Conservation (phyloP, 30 jellyfish, hydroid and myxozoan genomes). For the Aurelia sp. region DNA sequence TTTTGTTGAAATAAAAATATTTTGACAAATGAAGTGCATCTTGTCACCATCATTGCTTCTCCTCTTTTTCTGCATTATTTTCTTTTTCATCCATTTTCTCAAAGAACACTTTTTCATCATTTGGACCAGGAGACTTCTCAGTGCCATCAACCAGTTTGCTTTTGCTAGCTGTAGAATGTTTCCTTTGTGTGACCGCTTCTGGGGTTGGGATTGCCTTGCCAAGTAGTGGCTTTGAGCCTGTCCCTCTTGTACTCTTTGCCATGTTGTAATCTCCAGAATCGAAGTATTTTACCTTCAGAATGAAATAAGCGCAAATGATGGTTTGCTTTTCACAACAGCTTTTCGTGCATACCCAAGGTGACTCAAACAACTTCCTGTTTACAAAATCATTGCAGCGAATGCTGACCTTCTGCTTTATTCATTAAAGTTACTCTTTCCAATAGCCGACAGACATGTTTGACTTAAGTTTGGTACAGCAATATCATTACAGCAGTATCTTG, state of each 20-base stretch:
- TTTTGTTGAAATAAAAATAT: no score
- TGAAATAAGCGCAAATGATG: no score
- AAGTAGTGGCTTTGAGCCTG: conserved; percentile 73
- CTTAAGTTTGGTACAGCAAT: no score
- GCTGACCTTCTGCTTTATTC: no score
- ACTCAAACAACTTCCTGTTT: no score
- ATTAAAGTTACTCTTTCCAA: no score
- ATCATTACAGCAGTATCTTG: no score
- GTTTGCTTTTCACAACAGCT: no score
- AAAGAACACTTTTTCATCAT: conserved; percentile 51
- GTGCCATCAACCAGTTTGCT: conserved; percentile 81
- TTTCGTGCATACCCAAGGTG: no score
- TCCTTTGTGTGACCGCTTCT: conserved; percentile 90
- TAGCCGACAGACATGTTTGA: no score
- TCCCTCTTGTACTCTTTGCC: conserved; percentile 86
- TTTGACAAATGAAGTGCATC: no score
- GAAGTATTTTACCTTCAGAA: conserved; percentile 81
- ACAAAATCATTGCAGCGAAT: no score
- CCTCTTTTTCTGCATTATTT: conserved; percentile 14
- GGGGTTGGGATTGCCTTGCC: conserved; percentile 98
- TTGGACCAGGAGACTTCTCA: conserved; percentile 45
- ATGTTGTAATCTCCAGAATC: conserved; percentile 95
- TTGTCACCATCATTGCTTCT: conserved; percentile 2
- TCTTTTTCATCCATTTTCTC: conserved; percentile 20
- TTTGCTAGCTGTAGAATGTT: conserved; percentile 81